Base-by-base conservation (phyloP, 2,888 invertebrate genomes). In the Drosophila cognata region DNA sequence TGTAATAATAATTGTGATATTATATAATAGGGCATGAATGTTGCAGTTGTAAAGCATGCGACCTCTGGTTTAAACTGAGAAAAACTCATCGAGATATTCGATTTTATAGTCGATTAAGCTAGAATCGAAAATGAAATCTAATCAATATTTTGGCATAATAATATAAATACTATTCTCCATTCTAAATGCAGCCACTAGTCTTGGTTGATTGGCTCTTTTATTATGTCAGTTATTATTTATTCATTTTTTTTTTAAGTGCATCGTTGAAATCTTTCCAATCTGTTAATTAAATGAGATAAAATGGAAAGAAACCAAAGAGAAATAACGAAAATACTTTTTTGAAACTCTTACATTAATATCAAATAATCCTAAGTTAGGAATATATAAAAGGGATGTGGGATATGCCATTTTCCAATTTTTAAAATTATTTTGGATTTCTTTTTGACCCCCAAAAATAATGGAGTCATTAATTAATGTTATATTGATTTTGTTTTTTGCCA, bases 1-100 rank as follows among this genome's bases (percentile, higher is more conserved):
- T 82, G 84, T 6, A 52, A 63, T 16, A 36, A n/a, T 59, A 41
- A 50, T 36, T 43, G 10, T 28, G 11, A 36, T 36, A 18, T 55
- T 55, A 55, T 35, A 36, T 4, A 7, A 36, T 25, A 25, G 53
- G 53, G 35, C 35, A 56, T 56, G 55, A 10, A n/a, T 29, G 36
- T 38, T 56, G 13, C 38, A 29, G n/a, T n/a, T 36, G 11, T 13
- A 7, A 25, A 29, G 41, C 57, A 57, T 57, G 57, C 31, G 31
- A 8, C 16, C 29, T 8, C 13, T 41, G 38, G 56, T n/a, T 38
- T 21, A 8, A 29, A 5, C 25, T 25, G 16, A 35, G 35, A 6
- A 35, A 8, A 46, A 16, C 8, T 46, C 25, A 25, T 21, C 11
- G 1, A 53, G 7, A 21, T 52, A 33, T 25, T 53, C 16, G 8